A percentile compares a stretch with the other conserved stretches of the same genome.
phyloP scores from a whole-genome alignment of 2,797 vertebrate species.

The Molossus molossus region DNA sequence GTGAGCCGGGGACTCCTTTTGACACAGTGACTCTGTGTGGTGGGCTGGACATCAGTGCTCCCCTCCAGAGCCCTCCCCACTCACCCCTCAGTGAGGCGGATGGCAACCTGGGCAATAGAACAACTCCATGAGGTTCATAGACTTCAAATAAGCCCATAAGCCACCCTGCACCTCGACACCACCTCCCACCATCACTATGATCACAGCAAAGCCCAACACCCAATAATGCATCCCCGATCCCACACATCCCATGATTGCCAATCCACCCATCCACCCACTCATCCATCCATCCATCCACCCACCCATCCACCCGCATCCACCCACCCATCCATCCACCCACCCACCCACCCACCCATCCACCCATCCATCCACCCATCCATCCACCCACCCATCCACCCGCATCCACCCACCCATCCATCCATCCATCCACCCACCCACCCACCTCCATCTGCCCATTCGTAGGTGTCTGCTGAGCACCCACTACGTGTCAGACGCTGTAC shows the following conservation, averaged over 20 bases:
- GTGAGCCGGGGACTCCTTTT: background rate
- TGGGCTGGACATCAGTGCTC: accelerated
- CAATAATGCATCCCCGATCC: background rate
- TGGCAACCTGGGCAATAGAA: background rate
- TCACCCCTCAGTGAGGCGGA: background rate
- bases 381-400: no score
- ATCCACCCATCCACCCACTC: no score
- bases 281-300: no score
- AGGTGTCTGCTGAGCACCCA: background rate
- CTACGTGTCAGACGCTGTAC: background rate
- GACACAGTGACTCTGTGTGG: background rate
- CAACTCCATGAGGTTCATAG: background rate
- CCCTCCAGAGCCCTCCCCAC: no score
- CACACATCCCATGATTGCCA: no score
- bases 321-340: no score
- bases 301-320: no score
- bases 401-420: no score
- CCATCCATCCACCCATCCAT: no score
- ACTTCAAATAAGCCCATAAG: background rate
- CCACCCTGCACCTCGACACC: no score
- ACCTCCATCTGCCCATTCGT: background rate
- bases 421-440: background rate
- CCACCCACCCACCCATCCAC: no score
- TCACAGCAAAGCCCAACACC: background rate
- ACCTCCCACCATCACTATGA: background rate